A percentile compares a stretch with the other conserved stretches of the same genome.
Evolutionary conservation across 2,797 vertebrate genomes (phyloP).

Genomic region (Semotilus atromaculatus): DNA sequence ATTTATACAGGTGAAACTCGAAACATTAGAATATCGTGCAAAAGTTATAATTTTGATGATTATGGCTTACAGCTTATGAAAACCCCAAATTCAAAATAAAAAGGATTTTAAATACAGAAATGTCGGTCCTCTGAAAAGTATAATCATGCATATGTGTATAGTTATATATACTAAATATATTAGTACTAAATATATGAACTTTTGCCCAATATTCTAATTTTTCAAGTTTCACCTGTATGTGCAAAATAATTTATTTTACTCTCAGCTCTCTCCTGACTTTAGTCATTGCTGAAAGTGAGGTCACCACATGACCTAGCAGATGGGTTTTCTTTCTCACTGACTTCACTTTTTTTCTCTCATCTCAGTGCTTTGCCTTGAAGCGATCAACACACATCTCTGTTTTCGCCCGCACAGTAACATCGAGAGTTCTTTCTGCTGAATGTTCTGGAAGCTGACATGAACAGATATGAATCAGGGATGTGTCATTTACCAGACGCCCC

Average conservation of each 20-base stretch:
- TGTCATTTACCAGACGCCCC: conserved; percentile 21
- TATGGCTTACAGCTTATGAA: too few relatives aligned
- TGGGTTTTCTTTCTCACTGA: conserved; percentile 8
- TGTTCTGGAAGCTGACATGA: conserved; percentile 18
- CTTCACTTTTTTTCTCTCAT: conserved; percentile 11
- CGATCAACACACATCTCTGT: conserved; percentile 4
- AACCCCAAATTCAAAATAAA: too few relatives aligned
- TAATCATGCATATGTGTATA: too few relatives aligned
- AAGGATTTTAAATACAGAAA: too few relatives aligned
- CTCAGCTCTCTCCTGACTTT: not conserved
- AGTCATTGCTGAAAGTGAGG: conserved; percentile 15
- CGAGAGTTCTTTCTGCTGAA: conserved; percentile 22
- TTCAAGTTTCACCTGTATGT: too few relatives aligned
- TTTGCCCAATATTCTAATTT: too few relatives aligned
- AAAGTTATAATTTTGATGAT: too few relatives aligned
- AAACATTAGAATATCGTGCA: too few relatives aligned
- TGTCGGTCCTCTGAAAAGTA: too few relatives aligned
- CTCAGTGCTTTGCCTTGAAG: conserved; percentile 20
- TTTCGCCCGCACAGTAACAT: not conserved
- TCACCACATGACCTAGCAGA: conserved; percentile 3
- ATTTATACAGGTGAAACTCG: too few relatives aligned
- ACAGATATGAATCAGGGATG: conserved; percentile 43
- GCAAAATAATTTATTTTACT: not conserved
- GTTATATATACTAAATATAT: too few relatives aligned
- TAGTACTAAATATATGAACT: too few relatives aligned